A percentile compares a stretch with the other conserved stretches of the same genome.
These are phyloP conservation scores for Rhadinocentrus ornatus DNA, from an alignment of 2,797 vertebrate genomes.

Conservation along the genomic window DNA sequence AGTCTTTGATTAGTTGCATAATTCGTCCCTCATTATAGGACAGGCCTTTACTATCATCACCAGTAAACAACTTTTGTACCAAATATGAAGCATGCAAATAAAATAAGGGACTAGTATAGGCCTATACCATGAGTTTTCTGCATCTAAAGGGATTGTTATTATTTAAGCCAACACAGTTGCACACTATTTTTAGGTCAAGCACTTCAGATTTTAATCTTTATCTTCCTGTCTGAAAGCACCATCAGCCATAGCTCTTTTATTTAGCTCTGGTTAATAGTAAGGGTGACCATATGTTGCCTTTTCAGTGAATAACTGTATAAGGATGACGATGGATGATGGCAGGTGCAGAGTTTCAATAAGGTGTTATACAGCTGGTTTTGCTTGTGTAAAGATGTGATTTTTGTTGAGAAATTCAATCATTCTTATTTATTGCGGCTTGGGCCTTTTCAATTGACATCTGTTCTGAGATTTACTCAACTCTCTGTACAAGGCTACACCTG, in stretches of 20 bases:
- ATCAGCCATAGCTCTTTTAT: background rate
- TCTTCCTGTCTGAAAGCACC: background rate
- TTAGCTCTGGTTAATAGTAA: too few relatives aligned
- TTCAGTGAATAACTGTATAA: too few relatives aligned
- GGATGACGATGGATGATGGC: too few relatives aligned
- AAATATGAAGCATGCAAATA: background rate
- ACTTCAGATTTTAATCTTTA: background rate
- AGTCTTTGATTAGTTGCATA: background rate
- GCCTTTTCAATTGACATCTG: constrained; percentile 25
- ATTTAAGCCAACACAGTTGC: background rate
- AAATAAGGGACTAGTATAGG: background rate
- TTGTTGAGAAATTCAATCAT: background rate
- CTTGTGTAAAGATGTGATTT: background rate
- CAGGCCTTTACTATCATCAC: background rate
- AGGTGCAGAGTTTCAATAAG: background rate
- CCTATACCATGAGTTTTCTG: background rate
- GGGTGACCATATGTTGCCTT: too few relatives aligned
- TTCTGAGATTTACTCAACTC: constrained; percentile 20
- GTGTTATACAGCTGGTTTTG: constrained; percentile 2
- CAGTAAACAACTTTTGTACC: background rate
- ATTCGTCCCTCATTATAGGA: background rate
- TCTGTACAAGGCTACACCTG: constrained; percentile 28
- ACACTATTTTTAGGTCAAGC: background rate
- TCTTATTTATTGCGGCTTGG: constrained; percentile 3
- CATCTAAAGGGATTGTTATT: background rate